Conservation (phyloP, 1,140 invertebrate genomes). For the Lineus longissimus region DNA sequence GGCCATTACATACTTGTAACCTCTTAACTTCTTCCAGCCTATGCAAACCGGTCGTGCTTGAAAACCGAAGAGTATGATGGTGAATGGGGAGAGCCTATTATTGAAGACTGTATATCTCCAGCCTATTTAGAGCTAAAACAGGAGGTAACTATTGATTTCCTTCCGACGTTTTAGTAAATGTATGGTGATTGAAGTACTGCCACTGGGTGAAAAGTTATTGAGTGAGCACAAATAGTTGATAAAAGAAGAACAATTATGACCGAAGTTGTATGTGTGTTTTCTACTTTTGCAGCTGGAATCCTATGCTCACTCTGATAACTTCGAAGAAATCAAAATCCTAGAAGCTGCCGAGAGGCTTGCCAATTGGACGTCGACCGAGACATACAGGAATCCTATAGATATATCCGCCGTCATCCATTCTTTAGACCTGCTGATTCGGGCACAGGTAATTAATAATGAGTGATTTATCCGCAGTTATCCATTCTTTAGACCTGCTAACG, state of each 20-base stretch:
- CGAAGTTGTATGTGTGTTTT: too few species aligned
- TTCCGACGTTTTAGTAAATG: too few species aligned
- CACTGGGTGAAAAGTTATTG: too few species aligned
- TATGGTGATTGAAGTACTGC: too few species aligned
- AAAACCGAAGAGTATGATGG: slow-evolving; percentile 39
- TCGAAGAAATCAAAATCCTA: slow-evolving; percentile 34
- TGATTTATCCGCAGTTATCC: too few species aligned
- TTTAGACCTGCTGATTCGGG: slow-evolving; percentile 36
- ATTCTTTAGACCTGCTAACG: too few species aligned
- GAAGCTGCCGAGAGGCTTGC: slow-evolving; percentile 32
- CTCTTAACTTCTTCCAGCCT: slow-evolving; percentile 5
- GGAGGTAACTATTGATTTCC: too few species aligned
- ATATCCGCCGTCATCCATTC: slow-evolving; percentile 49
- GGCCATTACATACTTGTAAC: too few species aligned
- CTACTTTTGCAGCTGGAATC: slow-evolving; percentile 24
- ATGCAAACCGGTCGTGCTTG: slow-evolving; percentile 35
- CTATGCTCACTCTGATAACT: too few species aligned
- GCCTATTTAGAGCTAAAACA: slow-evolving; percentile 37
- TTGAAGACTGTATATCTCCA: slow-evolving; percentile 46
- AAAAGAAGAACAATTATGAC: too few species aligned
- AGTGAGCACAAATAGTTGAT: too few species aligned
- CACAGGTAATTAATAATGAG: slow-evolving; percentile 42
- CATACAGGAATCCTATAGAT: slow-evolving; percentile 45
- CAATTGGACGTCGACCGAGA: slow-evolving; percentile 37
- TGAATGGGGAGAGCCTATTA: slow-evolving; percentile 40